Conservation (phyloP, 1,140 invertebrate genomes). For the Doryteuthis pealeii region DNA sequence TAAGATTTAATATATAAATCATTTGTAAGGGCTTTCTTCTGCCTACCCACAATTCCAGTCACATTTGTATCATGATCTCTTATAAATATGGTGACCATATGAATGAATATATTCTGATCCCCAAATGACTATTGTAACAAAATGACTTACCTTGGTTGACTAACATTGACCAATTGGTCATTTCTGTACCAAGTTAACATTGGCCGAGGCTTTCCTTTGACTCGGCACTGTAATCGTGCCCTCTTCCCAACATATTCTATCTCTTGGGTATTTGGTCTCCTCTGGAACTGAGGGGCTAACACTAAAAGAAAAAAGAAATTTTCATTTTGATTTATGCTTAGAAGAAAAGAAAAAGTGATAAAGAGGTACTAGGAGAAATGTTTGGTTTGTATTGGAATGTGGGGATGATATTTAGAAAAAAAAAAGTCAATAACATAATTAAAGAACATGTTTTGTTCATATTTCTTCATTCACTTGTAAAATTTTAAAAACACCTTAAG, state of each 20-base stretch:
- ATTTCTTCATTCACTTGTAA: not conserved
- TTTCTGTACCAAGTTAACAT: slow-evolving; percentile 39
- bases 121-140: too few species aligned
- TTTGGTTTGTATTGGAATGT: not conserved
- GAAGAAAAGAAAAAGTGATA: not conserved
- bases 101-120: too few species aligned
- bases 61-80: too few species aligned
- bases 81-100: too few species aligned
- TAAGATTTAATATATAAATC: too few species aligned
- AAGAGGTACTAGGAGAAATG: not conserved
- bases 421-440: not conserved
- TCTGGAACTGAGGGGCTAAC: slow-evolving; percentile 23
- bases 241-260: slow-evolving; percentile 28
- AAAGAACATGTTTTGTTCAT: not conserved
- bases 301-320: slow-evolving; percentile 10
- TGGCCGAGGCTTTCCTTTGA: slow-evolving; percentile 35
- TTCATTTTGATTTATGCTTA: not conserved
- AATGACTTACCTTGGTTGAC: slow-evolving; percentile 13
- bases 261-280: slow-evolving; percentile 8
- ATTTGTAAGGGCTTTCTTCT: too few species aligned
- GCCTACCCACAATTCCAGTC: too few species aligned
- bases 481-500: not conserved
- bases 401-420: not conserved
- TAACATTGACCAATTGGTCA: slow-evolving; percentile 18
- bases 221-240: slow-evolving; percentile 41